These are phyloP conservation scores for Lordiphosa fenestrarum DNA, from an alignment of 2,888 invertebrate genomes.

Conservation along the genomic window DNA sequence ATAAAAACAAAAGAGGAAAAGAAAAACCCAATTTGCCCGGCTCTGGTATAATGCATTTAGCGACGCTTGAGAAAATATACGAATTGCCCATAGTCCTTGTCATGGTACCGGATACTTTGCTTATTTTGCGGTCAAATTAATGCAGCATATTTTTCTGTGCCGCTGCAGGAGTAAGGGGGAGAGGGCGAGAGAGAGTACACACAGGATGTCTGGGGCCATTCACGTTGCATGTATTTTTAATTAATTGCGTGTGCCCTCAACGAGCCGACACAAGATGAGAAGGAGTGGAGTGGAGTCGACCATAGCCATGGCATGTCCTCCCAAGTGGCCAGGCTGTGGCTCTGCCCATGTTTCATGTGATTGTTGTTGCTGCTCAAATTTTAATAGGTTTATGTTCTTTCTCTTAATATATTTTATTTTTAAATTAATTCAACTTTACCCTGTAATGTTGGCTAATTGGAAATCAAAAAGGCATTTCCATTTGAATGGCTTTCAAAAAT, in stretches of 20 bases:
- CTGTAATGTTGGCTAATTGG: slow-evolving; percentile 1
- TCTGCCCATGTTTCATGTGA: slow-evolving; percentile 1
- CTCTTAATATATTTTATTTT: slow-evolving; percentile 9
- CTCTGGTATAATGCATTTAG: slow-evolving; percentile 57
- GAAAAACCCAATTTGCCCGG: slow-evolving; percentile 5
- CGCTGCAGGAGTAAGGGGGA: slow-evolving; percentile 17
- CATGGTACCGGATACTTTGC: slow-evolving; percentile 27
- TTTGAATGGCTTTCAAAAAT: too few species aligned
- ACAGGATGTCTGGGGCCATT: slow-evolving; percentile 50
- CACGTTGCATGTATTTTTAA: slow-evolving; percentile 72
- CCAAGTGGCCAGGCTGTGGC: slow-evolving; percentile 30
- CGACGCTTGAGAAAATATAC: slow-evolving; percentile 40
- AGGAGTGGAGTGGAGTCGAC: slow-evolving; percentile 14
- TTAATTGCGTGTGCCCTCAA: slow-evolving; percentile 59
- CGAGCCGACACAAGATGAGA: slow-evolving; percentile 15
- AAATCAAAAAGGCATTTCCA: background rate
- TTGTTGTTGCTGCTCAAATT: slow-evolving; percentile 14
- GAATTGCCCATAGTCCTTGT: slow-evolving; percentile 25
- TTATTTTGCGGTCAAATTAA: slow-evolving; percentile 60
- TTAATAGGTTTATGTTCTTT: slow-evolving; percentile 25
- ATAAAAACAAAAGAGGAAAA: background rate
- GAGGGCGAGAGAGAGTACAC: slow-evolving; percentile 14
- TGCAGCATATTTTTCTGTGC: slow-evolving; percentile 33
- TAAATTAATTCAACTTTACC: background rate
- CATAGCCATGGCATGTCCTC: slow-evolving; percentile 31